phyloP scores from a whole-genome alignment of 1,140 invertebrate species.

The Sitobion miscanthi region DNA sequence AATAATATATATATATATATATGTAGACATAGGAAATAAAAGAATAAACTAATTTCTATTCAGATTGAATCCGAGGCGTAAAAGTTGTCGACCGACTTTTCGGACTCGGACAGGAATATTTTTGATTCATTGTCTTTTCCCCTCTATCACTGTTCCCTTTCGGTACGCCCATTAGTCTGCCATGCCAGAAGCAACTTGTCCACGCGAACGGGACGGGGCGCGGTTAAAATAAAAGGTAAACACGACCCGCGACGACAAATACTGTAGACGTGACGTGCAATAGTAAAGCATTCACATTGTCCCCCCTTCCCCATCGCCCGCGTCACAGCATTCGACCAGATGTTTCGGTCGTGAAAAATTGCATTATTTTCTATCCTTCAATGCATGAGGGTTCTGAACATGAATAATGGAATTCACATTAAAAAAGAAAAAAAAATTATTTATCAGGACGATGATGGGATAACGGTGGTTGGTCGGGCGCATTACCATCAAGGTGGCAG shows the following conservation, averaged over 20 bases:
- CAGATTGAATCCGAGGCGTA: constrained; percentile 2
- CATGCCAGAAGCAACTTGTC: not conserved
- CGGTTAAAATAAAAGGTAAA: constrained; percentile 36
- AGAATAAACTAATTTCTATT: constrained; percentile 34
- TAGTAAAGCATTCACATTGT: constrained; percentile 11
- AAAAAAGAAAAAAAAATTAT: not conserved
- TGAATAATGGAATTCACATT: constrained; percentile 11
- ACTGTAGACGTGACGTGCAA: constrained; percentile 28
- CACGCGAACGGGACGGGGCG: not conserved
- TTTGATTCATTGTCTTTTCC: not conserved
- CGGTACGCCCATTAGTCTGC: not conserved
- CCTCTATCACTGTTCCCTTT: not conserved
- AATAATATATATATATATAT: not conserved
- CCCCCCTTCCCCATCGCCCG: not conserved
- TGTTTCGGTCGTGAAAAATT: constrained; percentile 18
- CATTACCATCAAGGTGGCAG: constrained; percentile 5
- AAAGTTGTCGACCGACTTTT: constrained; percentile 33
- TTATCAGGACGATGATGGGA: not conserved
- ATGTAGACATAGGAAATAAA: constrained; percentile 20
- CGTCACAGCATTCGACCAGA: not conserved
- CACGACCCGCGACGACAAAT: constrained; percentile 26
- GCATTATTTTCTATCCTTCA: not conserved
- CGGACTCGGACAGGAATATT: not conserved
- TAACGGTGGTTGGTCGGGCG: not conserved
- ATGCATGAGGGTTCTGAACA: not conserved